These are phyloP conservation scores for Recurvirostra avosetta DNA, from an alignment of 2,113 vertebrate genomes.

Conservation along the genomic window DNA sequence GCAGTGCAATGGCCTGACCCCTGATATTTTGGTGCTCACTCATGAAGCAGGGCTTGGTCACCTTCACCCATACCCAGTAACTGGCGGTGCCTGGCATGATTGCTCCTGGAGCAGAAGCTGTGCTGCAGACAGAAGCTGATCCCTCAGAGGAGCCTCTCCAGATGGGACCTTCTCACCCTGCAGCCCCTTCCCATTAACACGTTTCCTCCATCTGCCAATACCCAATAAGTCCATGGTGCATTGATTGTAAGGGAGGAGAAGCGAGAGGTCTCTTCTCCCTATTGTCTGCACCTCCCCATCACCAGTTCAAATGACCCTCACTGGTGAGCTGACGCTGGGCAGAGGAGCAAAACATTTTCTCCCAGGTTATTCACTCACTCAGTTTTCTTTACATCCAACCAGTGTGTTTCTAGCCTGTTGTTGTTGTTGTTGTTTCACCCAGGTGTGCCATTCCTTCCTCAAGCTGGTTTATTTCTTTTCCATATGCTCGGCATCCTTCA, in stretches of 20 bases:
- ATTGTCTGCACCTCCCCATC: not conserved
- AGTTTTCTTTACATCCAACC: not conserved
- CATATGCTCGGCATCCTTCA: slow-evolving; percentile 19
- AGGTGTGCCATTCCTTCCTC: slow-evolving; percentile 36
- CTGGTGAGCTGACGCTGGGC: not conserved
- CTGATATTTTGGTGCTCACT: not conserved
- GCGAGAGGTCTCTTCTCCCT: not conserved
- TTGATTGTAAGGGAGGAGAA: not conserved
- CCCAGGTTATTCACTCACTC: fast-evolving
- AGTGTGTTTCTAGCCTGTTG: not conserved
- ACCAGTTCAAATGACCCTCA: not conserved
- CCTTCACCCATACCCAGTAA: not conserved
- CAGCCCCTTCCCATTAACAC: not conserved
- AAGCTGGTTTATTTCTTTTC: slow-evolving; percentile 63
- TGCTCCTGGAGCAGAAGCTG: not conserved
- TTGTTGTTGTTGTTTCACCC: not conserved
- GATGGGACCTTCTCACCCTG: not conserved
- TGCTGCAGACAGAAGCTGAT: not conserved
- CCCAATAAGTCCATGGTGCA: not conserved
- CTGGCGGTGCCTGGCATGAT: not conserved
- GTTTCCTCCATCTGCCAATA: not conserved
- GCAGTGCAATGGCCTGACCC: not conserved
- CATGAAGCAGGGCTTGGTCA: not conserved
- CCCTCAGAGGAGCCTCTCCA: not conserved
- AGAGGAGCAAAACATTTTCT: not conserved